Conservation (phyloP, 2,113 vertebrate species). For the Sciurus niger region DNA sequence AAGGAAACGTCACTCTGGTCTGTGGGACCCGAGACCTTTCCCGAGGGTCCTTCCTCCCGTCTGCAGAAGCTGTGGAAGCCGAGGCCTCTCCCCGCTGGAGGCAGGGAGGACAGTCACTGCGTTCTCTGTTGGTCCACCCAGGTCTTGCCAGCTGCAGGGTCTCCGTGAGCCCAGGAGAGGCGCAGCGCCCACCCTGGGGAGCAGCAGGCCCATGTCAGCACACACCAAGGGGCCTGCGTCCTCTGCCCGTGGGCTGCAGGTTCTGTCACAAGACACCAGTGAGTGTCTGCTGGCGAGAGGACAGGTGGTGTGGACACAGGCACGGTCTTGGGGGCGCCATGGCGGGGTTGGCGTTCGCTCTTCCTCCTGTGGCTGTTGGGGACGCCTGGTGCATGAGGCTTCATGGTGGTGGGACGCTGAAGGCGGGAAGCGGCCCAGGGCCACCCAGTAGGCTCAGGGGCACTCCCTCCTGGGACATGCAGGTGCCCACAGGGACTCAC, state of each 20-base stretch:
- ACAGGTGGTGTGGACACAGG: accelerated
- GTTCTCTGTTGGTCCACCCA: background rate
- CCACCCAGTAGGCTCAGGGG: too few relatives aligned
- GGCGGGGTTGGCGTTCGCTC: background rate
- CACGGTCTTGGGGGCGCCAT: background rate
- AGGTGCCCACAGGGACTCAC: too few relatives aligned
- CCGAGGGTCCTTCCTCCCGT: background rate
- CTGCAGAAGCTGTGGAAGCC: background rate
- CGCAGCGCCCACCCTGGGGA: accelerated
- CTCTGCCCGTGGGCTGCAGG: accelerated
- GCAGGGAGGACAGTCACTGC: background rate
- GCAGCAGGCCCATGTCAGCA: too few relatives aligned
- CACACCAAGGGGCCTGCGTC: background rate
- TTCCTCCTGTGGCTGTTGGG: background rate
- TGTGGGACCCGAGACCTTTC: background rate
- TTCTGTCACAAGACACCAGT: background rate
- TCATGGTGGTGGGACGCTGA: background rate
- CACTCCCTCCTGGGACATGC: too few relatives aligned
- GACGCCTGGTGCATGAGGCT: background rate
- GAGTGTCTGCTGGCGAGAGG: background rate
- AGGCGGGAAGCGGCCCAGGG: background rate
- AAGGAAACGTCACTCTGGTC: background rate
- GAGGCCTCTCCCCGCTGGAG: background rate
- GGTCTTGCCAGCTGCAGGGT: background rate
- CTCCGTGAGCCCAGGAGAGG: background rate